Evolutionary conservation across 1,140 invertebrate species (phyloP).

Genomic region (Choristoneura fumiferana): DNA sequence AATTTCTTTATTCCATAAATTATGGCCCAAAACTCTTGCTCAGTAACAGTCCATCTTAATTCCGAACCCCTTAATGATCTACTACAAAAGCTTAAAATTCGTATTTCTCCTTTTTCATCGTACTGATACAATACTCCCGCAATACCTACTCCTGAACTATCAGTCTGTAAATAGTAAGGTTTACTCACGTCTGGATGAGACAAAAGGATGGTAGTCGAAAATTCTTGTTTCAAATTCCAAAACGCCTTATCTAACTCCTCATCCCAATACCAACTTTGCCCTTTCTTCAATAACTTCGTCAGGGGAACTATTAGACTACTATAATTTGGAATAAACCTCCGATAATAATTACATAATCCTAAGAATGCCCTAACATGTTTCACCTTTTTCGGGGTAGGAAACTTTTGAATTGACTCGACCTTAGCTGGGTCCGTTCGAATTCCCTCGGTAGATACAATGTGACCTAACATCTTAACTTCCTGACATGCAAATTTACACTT

Average conservation of each 20-base stretch:
- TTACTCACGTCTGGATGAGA: slow-evolving; percentile 32
- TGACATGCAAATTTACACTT: slow-evolving; percentile 40
- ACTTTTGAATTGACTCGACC: slow-evolving; percentile 37
- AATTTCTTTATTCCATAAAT: slow-evolving; percentile 47
- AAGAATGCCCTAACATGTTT: slow-evolving; percentile 51
- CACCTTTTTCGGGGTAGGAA: slow-evolving; percentile 41
- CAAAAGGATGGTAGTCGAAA: slow-evolving; percentile 34
- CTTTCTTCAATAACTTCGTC: slow-evolving; percentile 38
- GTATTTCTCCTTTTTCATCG: slow-evolving; percentile 22
- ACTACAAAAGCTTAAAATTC: slow-evolving; percentile 35
- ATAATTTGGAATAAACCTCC: slow-evolving; percentile 44
- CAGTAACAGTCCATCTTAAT: no score
- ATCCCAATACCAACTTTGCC: slow-evolving; percentile 22
- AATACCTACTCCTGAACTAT: slow-evolving; percentile 37
- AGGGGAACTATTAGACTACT: slow-evolving; percentile 32
- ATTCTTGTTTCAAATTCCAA: slow-evolving; percentile 26
- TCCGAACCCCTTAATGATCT: slow-evolving; percentile 28
- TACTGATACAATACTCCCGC: slow-evolving; percentile 42
- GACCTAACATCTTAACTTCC: slow-evolving; percentile 41
- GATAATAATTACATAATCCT: slow-evolving; percentile 54
- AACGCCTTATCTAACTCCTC: slow-evolving; percentile 23
- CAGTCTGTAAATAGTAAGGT: slow-evolving; percentile 43
- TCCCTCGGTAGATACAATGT: slow-evolving; percentile 43
- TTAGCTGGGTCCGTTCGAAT: slow-evolving; percentile 46
- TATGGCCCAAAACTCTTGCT: slow-evolving; percentile 52